phyloP scores from a whole-genome alignment of 2,797 vertebrate genomes.

The Todus mexicanus region DNA sequence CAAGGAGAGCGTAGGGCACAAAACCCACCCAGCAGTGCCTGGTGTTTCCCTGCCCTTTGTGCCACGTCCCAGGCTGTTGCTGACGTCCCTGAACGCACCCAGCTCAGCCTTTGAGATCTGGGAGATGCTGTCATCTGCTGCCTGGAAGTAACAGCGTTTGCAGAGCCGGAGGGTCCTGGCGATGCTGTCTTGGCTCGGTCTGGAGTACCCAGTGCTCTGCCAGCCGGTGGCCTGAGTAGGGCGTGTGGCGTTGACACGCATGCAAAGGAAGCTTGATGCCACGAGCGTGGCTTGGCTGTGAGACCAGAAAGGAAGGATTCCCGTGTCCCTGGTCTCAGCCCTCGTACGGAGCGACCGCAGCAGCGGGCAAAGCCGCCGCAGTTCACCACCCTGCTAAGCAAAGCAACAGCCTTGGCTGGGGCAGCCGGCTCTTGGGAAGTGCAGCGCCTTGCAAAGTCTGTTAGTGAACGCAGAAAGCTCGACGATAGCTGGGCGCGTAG shows the following conservation, averaged over 20 bases:
- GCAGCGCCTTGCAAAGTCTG: not conserved
- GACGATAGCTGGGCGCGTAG: not conserved
- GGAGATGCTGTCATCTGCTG: not conserved
- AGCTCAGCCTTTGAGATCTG: not conserved
- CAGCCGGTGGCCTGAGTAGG: not conserved
- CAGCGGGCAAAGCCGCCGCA: not conserved
- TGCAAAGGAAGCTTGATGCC: not conserved
- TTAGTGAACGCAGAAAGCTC: not conserved
- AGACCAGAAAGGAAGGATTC: not conserved
- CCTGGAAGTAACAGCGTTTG: not conserved
- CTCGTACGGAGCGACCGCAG: not conserved
- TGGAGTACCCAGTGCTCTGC: not conserved
- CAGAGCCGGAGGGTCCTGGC: not conserved
- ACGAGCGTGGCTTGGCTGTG: not conserved
- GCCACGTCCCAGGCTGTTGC: not conserved
- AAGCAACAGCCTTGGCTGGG: not conserved
- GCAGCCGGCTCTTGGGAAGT: not conserved
- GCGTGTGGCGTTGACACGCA: fast-evolving
- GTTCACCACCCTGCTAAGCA: not conserved
- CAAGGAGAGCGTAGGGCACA: not conserved
- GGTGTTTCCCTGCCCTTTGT: not conserved
- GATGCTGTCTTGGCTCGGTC: not conserved
- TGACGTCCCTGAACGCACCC: not conserved
- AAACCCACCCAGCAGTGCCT: not conserved
- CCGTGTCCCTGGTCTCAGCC: not conserved